These are phyloP conservation scores for Hyphantria cunea DNA, from an alignment of 1,140 invertebrate species.

Conservation along the genomic window DNA sequence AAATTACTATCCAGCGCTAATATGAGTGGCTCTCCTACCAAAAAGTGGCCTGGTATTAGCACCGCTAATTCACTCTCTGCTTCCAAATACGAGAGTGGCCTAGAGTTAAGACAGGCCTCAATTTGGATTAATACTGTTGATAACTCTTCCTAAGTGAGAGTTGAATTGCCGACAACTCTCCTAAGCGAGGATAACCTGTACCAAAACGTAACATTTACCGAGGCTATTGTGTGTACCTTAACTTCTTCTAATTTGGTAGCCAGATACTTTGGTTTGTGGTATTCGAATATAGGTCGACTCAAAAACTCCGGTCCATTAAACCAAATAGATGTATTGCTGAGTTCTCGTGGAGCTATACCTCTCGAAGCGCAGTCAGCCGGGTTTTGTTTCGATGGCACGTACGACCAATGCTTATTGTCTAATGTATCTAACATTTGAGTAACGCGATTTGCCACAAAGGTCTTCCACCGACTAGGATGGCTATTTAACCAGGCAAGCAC, in stretches of 20 bases:
- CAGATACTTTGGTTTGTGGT: neutral
- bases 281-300: neutral
- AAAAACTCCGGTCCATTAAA: neutral
- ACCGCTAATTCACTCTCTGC: neutral
- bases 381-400: neutral
- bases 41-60: neutral
- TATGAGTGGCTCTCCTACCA: conserved; percentile 10
- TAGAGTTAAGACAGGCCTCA: conserved; percentile 13
- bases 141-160: conserved; percentile 23
- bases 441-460: neutral
- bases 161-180: conserved; percentile 6
- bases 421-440: neutral
- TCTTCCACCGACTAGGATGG: too few relatives aligned
- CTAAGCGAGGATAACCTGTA: neutral
- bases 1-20: conserved; percentile 2
- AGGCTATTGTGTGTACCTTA: neutral
- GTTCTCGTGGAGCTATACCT: neutral
- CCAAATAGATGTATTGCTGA: neutral
- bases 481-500: too few relatives aligned
- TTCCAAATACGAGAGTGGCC: neutral
- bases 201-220: too few relatives aligned
- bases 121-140: conserved; percentile 17
- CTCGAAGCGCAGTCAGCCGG: neutral
- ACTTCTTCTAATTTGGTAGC: conserved; percentile 1
- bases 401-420: neutral